Base-by-base conservation (phyloP, 1,140 invertebrate species). In the Maniola jurtina region DNA sequence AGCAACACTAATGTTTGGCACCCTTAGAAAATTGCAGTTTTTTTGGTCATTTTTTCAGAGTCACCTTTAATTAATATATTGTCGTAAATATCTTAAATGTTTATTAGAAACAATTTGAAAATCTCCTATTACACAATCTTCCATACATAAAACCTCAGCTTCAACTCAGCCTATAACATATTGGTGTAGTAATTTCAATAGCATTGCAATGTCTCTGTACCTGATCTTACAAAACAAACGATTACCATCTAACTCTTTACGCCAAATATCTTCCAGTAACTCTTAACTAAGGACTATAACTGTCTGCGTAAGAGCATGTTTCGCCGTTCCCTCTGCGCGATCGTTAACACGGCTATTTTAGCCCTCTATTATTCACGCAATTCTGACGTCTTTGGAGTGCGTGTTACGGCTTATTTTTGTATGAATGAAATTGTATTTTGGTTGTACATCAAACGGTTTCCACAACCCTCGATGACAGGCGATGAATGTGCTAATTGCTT, bases 401-500 rank as follows among this genome's bases (percentile, higher is more conserved):
- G 50, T 2, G 25, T 61, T 71, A 71, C 14, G 61, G 69, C 50
- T 40, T 47, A 64, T 60, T 64, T 66, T 67, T 15, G 40, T 55
- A 48, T 64, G 57, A 67, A 66, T 71, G 60, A 55, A 56, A 47
- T 63, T 15, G 16, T 57, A 50, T 62, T 63, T 55, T 64, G 55
- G 59, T 58, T 61, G 60, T 70, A 66, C 33, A 63, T 64, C 68
- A 66, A 63, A 68, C 55, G 47, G 56, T 70, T 70, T 72, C 74
- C 72, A 73, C 72, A 74, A 67, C 66, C 61, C 72, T 66, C 71
- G 86, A 73, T 87, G 86, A 87, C 86, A 89, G 79, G 72, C 63
- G 77, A 70, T 75, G 77, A 79, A 85, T 81, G 84, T 83, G 86
- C 79, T 89, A 89, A 89, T 89, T 86, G 80, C 76, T 65, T 60